Conservation (phyloP, 2,888 invertebrate species). For the Hydropsyche betteni region DNA sequence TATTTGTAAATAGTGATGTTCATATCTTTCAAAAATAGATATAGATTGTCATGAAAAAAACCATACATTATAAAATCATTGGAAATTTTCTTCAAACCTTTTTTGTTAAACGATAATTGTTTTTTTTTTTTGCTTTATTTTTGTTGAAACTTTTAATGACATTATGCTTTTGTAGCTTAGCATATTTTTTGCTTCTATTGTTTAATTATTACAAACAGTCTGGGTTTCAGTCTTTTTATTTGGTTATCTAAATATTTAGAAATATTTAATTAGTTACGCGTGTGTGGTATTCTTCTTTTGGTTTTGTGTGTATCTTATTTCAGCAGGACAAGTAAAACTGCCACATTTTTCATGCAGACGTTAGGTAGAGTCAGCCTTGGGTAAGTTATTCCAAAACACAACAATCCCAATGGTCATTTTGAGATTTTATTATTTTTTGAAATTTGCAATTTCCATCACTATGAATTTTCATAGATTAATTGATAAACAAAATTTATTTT, state of each 20-base stretch:
- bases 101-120: not conserved
- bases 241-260: slow-evolving; percentile 30
- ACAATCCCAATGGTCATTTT: slow-evolving; percentile 48
- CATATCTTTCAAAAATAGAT: too few relatives aligned
- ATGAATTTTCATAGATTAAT: not conserved
- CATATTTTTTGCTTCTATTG: slow-evolving; percentile 20
- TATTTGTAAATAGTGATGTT: too few relatives aligned
- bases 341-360: slow-evolving; percentile 74
- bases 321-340: slow-evolving; percentile 75
- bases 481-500: too few relatives aligned
- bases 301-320: slow-evolving; percentile 68
- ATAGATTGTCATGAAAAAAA: too few relatives aligned
- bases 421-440: slow-evolving; percentile 31
- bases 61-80: not conserved
- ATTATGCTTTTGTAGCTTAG: slow-evolving; percentile 25
- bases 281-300: slow-evolving; percentile 58
- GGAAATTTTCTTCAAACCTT: not conserved
- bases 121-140: not conserved
- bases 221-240: slow-evolving; percentile 33
- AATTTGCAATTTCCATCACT: slow-evolving; percentile 12
- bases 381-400: slow-evolving; percentile 68
- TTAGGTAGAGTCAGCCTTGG: slow-evolving; percentile 76
- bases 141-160: slow-evolving; percentile 2
- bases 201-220: slow-evolving; percentile 37
- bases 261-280: slow-evolving; percentile 39